Percentiles rank a stretch among this genome's conserved stretches.
These are phyloP conservation scores for Aythya fuligula DNA, from an alignment of 2,797 vertebrate genomes.

Conservation along the genomic window DNA sequence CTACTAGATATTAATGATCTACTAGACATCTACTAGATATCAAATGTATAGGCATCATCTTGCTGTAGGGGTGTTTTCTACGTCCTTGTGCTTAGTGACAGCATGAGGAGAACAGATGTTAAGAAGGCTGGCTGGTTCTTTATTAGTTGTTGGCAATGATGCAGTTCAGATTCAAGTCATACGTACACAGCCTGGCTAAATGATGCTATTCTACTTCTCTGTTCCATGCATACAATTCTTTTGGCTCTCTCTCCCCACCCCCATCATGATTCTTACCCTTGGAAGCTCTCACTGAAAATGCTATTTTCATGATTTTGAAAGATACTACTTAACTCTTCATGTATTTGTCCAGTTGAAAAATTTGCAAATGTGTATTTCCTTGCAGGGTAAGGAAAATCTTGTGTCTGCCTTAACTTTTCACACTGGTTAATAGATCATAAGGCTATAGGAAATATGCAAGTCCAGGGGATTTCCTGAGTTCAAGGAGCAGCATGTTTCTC, in stretches of 20 bases:
- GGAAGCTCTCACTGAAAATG: neutral
- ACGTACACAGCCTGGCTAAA: neutral
- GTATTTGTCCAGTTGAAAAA: neutral
- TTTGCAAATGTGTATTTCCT: neutral
- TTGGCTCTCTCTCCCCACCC: rapidly evolving
- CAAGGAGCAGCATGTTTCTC: neutral
- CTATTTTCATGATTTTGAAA: neutral
- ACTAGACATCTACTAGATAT: neutral
- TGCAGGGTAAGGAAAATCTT: neutral
- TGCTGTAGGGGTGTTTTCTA: neutral
- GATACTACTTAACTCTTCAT: neutral
- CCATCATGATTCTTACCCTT: neutral
- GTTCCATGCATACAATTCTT: neutral
- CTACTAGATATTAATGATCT: neutral
- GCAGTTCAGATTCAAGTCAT: neutral
- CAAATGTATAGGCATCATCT: neutral
- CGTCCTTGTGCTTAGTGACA: neutral
- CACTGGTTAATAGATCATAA: neutral
- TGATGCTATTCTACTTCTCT: neutral
- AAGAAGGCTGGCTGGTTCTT: neutral
- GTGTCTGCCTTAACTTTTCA: neutral
- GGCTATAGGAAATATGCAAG: neutral
- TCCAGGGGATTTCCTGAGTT: neutral
- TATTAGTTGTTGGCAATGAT: neutral
- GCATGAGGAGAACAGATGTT: neutral